phyloP scores from a whole-genome alignment of 2,113 vertebrate species.

The Nothoprocta pentlandii region DNA sequence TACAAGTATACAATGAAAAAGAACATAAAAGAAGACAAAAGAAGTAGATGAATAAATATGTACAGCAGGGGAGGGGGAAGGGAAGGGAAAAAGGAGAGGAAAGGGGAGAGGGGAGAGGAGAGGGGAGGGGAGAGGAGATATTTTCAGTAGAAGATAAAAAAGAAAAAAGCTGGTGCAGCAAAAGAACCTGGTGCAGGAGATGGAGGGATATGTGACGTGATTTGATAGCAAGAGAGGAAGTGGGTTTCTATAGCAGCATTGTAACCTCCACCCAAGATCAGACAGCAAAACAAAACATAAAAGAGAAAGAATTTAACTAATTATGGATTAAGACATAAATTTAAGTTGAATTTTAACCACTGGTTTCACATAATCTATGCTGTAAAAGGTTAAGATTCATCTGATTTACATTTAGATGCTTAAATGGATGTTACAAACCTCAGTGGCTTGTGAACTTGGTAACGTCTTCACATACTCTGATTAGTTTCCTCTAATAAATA shows the following conservation, averaged over 20 bases:
- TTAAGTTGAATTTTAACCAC: not conserved
- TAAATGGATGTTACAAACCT: not conserved
- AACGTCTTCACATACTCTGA: not conserved
- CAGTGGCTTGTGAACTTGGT: not conserved
- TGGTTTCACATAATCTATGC: not conserved
- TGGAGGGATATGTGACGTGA: not conserved
- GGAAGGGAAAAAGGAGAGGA: not conserved
- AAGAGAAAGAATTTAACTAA: not conserved
- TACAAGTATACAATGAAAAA: not conserved
- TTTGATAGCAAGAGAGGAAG: not conserved
- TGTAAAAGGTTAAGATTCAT: not conserved
- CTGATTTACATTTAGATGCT: not conserved
- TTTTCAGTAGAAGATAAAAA: not conserved
- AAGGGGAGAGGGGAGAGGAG: not conserved
- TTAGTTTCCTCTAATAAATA: not conserved
- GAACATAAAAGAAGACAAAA: not conserved
- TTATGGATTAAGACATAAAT: not conserved
- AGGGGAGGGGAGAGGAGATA: not conserved
- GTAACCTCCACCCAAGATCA: not conserved
- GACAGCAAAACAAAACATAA: not conserved
- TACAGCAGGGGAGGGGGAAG: not conserved
- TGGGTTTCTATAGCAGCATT: not conserved
- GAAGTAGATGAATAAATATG: not conserved
- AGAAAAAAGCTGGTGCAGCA: not conserved
- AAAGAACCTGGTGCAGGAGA: not conserved